A percentile compares a stretch with the other conserved stretches of the same genome.
Conservation (phyloP, 2,113 vertebrate genomes). For the Sinocyclocheilus anshuiensis region DNA sequence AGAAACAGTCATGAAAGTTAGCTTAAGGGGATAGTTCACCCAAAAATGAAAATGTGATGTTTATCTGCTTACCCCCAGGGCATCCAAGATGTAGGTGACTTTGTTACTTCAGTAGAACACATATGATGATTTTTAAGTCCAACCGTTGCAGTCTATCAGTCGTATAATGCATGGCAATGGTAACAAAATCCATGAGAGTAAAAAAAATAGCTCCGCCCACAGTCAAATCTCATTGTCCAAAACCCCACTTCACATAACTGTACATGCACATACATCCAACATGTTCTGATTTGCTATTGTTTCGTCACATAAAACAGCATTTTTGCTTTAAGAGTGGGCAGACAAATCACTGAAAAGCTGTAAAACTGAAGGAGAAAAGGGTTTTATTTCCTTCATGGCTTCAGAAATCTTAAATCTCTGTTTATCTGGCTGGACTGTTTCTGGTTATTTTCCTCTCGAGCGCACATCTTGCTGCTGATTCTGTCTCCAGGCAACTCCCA, state of each 20-base stretch:
- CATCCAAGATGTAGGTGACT: too few species aligned
- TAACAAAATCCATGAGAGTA: too few species aligned
- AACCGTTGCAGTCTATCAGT: too few species aligned
- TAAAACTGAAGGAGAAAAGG: not conserved
- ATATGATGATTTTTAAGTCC: too few species aligned
- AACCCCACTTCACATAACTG: not conserved
- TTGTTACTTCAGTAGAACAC: too few species aligned
- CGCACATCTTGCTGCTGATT: slow-evolving; percentile 6
- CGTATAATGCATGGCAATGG: too few species aligned
- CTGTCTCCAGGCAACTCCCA: slow-evolving; percentile 13
- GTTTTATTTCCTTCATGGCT: not conserved
- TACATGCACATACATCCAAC: not conserved
- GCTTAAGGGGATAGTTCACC: too few species aligned
- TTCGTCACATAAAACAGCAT: not conserved
- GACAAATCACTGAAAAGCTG: not conserved
- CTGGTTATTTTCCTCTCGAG: not conserved
- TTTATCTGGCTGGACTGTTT: not conserved
- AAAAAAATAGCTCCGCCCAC: not conserved
- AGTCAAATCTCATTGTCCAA: not conserved
- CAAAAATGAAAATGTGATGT: too few species aligned
- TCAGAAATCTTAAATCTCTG: not conserved
- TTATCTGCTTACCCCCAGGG: too few species aligned
- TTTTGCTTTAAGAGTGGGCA: not conserved
- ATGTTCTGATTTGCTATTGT: not conserved
- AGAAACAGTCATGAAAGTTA: too few species aligned